A percentile compares a stretch with the other conserved stretches of the same genome.
These are phyloP conservation scores for Sinopyrophorus schimmeli DNA, from an alignment of 2,888 invertebrate species.

Conservation along the genomic window DNA sequence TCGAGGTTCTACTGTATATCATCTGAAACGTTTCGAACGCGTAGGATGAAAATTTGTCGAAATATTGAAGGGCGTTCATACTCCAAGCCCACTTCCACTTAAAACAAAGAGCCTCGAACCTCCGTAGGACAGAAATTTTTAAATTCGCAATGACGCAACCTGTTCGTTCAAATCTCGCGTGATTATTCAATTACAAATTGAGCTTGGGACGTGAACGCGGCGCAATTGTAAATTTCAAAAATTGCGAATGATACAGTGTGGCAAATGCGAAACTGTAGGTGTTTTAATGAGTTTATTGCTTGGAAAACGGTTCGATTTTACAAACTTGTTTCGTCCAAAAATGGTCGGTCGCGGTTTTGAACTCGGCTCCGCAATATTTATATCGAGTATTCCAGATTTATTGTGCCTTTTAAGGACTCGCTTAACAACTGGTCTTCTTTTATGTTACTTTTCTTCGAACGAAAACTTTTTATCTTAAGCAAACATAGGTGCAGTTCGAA, in stretches of 20 bases:
- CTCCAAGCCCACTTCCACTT: neutral
- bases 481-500: neutral
- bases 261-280: conserved; percentile 7
- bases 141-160: conserved; percentile 18
- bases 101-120: neutral
- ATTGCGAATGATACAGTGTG: conserved; percentile 1
- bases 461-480: conserved; percentile 1
- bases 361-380: neutral
- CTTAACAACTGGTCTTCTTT: conserved; percentile 5
- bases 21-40: too few species aligned
- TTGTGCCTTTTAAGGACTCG: conserved; percentile 16
- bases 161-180: conserved; percentile 13
- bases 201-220: too few species aligned
- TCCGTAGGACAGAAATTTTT: conserved; percentile 9
- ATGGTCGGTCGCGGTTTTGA: conserved; percentile 7
- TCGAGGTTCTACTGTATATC: too few species aligned
- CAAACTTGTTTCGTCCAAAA: conserved; percentile 13
- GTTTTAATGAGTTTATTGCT: conserved; percentile 15
- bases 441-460: neutral
- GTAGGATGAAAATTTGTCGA: too few species aligned
- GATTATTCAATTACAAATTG: conserved; percentile 10
- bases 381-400: conserved; percentile 10
- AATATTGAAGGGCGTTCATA: too few species aligned
- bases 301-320: conserved; percentile 7
- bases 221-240: neutral